Conservation (phyloP, 2,888 invertebrate species). For the Pinctada fucata region DNA sequence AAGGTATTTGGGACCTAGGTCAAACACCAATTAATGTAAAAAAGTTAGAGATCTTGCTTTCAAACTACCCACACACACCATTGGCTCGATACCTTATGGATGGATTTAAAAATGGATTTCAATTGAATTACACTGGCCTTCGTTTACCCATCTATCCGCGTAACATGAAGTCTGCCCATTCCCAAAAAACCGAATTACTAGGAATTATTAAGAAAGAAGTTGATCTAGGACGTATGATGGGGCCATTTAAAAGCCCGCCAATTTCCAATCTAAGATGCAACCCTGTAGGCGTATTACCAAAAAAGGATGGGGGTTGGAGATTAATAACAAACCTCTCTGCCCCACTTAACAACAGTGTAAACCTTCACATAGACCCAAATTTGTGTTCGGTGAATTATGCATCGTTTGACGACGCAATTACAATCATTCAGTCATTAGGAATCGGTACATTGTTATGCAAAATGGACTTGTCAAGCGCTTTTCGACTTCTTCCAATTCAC, state of each 20-base stretch:
- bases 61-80: neutral
- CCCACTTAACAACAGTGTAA: neutral
- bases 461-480: slow-evolving; percentile 28
- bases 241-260: slow-evolving; percentile 19
- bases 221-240: slow-evolving; percentile 22
- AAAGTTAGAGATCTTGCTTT: neutral
- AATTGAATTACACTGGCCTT: slow-evolving; percentile 19
- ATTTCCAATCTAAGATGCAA: slow-evolving; percentile 11
- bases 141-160: neutral
- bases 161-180: slow-evolving; percentile 8
- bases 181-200: too few species aligned
- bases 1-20: slow-evolving; percentile 23
- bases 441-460: slow-evolving; percentile 7
- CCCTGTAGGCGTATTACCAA: slow-evolving; percentile 13
- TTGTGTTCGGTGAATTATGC: neutral
- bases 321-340: slow-evolving; percentile 11
- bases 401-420: neutral
- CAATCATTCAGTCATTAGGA: neutral
- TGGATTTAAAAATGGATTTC: slow-evolving; percentile 18
- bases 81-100: slow-evolving; percentile 13
- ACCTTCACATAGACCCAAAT: neutral
- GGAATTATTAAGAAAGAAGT: slow-evolving; percentile 1
- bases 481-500: slow-evolving; percentile 15
- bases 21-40: slow-evolving; percentile 18
- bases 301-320: slow-evolving; percentile 27